phyloP scores from a whole-genome alignment of 1,140 invertebrate genomes.

The Dinothrombium tinctorium region DNA sequence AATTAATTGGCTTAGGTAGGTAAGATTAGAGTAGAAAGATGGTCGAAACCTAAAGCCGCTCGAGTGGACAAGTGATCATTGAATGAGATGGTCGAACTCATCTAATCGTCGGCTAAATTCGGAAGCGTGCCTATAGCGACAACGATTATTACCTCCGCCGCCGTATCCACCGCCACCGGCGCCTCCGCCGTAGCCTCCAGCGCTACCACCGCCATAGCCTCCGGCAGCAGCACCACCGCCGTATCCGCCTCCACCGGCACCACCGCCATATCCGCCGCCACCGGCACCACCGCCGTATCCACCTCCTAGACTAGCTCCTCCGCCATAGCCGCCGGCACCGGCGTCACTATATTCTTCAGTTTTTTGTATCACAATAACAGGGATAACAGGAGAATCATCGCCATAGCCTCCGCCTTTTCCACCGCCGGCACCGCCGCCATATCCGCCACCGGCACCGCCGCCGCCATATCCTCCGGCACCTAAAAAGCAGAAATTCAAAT shows the following conservation, averaged over 20 bases:
- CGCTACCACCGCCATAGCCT: not conserved
- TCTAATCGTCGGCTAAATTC: too few species aligned
- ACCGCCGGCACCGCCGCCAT: not conserved
- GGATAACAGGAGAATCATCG: constrained; percentile 7
- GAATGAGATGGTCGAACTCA: too few species aligned
- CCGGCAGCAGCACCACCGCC: constrained; percentile 11
- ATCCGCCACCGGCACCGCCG: not conserved
- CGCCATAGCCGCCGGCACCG: not conserved
- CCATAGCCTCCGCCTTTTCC: not conserved
- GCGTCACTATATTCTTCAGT: constrained; percentile 2
- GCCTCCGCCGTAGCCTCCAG: not conserved
- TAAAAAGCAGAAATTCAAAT: too few species aligned
- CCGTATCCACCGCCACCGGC: not conserved
- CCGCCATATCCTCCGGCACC: not conserved
- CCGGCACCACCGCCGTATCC: not conserved
- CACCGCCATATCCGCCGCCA: constrained; percentile 17
- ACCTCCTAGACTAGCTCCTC: not conserved
- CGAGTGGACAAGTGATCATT: too few species aligned
- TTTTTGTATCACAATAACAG: constrained; percentile 9
- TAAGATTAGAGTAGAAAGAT: too few species aligned
- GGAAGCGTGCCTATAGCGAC: not conserved
- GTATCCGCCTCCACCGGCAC: constrained; percentile 16
- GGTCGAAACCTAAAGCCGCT: too few species aligned
- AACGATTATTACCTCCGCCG: not conserved
- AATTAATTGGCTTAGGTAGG: too few species aligned